Evolutionary conservation across 2,113 vertebrate species (phyloP).

Genomic region (Heterotilapia buettikoferi): DNA sequence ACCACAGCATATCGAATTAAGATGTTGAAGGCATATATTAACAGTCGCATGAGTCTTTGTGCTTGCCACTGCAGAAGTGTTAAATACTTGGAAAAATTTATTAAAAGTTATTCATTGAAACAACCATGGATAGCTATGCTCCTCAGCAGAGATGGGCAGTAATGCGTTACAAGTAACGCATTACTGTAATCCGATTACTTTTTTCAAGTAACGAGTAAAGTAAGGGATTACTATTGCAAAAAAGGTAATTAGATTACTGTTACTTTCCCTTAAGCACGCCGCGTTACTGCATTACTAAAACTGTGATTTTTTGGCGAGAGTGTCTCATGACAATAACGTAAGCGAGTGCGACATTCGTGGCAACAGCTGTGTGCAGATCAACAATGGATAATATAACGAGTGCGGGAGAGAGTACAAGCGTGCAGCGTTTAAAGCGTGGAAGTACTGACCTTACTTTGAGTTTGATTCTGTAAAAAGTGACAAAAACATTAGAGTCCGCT

Average conservation of each 20-base stretch:
- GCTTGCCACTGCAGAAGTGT: neutral
- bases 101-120: neutral
- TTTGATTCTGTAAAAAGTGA: neutral
- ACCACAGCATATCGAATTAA: neutral
- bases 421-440: neutral
- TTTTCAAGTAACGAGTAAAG: neutral
- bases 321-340: neutral
- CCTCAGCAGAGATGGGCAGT: neutral
- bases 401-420: accelerated
- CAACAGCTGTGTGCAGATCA: neutral
- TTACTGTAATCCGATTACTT: neutral
- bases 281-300: accelerated
- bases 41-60: neutral
- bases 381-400: accelerated
- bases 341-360: accelerated
- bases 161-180: neutral
- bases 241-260: neutral
- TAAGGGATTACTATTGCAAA: neutral
- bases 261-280: accelerated
- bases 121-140: neutral
- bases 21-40: neutral
- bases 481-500: accelerated
- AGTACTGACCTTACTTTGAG: neutral
- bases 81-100: neutral
- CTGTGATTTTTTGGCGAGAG: neutral